Conservation (phyloP, 2,888 invertebrate species). For the Lacanobia oleracea region DNA sequence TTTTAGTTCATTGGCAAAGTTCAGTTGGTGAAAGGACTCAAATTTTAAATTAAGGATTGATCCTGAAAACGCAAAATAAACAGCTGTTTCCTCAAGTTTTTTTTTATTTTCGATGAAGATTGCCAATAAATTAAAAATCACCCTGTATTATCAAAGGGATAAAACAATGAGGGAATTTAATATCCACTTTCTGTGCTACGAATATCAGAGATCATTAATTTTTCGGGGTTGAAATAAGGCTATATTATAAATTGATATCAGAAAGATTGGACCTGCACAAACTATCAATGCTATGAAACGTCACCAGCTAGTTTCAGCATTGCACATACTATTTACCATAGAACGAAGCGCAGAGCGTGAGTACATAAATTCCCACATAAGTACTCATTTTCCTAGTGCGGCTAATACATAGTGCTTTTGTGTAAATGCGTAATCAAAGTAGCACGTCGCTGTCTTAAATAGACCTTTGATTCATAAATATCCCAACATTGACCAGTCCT, state of each 20-base stretch:
- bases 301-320: conserved; percentile 6
- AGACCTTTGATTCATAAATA: conserved; percentile 48
- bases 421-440: conserved; percentile 67
- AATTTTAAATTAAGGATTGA: not conserved
- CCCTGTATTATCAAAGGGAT: conserved; percentile 52
- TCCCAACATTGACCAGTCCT: not conserved
- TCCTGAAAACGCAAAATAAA: not conserved
- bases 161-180: conserved; percentile 62
- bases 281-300: conserved; percentile 15
- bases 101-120: not conserved
- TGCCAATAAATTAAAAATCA: not conserved
- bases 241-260: conserved; percentile 1
- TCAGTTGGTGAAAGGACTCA: not conserved
- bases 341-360: conserved; percentile 49
- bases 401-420: conserved; percentile 69
- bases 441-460: conserved; percentile 60
- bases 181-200: conserved; percentile 49
- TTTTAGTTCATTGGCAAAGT: not conserved
- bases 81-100: too few species aligned
- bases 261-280: conserved; percentile 14
- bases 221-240: not conserved
- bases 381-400: conserved; percentile 62
- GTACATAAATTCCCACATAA: conserved; percentile 63
- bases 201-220: conserved; percentile 14
- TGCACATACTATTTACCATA: conserved; percentile 20